Conservation (phyloP, 2,797 vertebrate genomes). For the Sciurus vulgaris region DNA sequence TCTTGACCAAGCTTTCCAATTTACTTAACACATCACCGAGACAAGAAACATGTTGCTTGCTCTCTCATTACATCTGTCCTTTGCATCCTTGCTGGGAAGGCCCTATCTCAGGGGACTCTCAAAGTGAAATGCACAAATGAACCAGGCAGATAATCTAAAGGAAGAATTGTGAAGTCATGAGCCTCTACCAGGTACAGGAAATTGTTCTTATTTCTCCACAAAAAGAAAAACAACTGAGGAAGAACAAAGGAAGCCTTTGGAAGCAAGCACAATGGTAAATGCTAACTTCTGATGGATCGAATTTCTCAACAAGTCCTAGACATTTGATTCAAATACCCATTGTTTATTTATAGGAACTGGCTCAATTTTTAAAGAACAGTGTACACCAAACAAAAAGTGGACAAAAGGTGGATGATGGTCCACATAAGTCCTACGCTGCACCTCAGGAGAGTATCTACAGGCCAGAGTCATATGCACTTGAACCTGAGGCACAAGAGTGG, state of each 20-base stretch:
- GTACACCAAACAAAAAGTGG: background rate
- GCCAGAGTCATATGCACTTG: background rate
- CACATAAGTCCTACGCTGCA: background rate
- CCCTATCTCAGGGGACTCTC: background rate
- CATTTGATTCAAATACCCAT: background rate
- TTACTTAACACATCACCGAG: background rate
- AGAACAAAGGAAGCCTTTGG: background rate
- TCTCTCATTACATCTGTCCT: background rate
- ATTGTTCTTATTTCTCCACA: background rate
- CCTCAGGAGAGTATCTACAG: background rate
- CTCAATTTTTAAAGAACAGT: background rate
- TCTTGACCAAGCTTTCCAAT: background rate
- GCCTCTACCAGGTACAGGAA: background rate
- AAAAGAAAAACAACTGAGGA: background rate
- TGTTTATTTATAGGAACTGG: background rate
- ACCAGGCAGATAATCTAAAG: background rate
- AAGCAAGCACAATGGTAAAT: background rate
- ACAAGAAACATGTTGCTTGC: background rate
- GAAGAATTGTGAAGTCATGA: accelerated
- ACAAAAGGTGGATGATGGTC: background rate
- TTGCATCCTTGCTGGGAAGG: background rate
- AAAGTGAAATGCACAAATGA: background rate
- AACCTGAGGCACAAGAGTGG: background rate
- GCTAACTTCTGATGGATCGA: background rate
- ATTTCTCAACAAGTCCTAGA: background rate